Percentiles rank a stretch among this genome's conserved stretches.
Conservation (phyloP, 2,888 invertebrate species). For the Petrophora chlorosata region DNA sequence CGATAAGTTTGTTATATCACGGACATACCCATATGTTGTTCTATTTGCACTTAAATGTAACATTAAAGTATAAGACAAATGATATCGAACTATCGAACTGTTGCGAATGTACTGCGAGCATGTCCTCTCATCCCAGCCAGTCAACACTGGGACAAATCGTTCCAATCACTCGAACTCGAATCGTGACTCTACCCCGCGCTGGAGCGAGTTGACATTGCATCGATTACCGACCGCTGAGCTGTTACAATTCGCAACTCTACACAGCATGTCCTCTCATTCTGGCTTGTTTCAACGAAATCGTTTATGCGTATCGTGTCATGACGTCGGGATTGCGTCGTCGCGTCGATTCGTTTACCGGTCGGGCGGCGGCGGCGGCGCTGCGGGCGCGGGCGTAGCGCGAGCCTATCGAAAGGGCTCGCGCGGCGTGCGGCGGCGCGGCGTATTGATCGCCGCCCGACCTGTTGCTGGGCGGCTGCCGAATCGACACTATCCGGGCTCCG, state of each 20-base stretch:
- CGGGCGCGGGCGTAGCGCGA: conserved; percentile 43
- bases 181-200: neutral
- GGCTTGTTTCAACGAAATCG: conserved; percentile 26
- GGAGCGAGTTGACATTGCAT: conserved; percentile 7
- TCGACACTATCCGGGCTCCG: conserved; percentile 45
- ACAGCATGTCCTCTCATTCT: conserved; percentile 19
- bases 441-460: conserved; percentile 77
- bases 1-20: too few relatives aligned
- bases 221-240: conserved; percentile 19
- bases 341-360: conserved; percentile 36
- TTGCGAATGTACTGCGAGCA: too few relatives aligned
- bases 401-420: conserved; percentile 59
- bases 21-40: too few relatives aligned
- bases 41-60: too few relatives aligned
- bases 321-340: conserved; percentile 34
- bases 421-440: conserved; percentile 66
- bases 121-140: neutral
- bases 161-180: neutral
- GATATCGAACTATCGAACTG: too few relatives aligned
- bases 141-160: neutral
- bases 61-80: too few relatives aligned
- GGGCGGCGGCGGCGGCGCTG: conserved; percentile 35
- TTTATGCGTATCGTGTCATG: conserved; percentile 42
- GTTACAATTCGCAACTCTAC: conserved; percentile 10
- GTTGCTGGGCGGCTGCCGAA: conserved; percentile 75